These are phyloP conservation scores for Vespertilio murinus DNA, from an alignment of 2,797 vertebrate genomes.

Conservation along the genomic window DNA sequence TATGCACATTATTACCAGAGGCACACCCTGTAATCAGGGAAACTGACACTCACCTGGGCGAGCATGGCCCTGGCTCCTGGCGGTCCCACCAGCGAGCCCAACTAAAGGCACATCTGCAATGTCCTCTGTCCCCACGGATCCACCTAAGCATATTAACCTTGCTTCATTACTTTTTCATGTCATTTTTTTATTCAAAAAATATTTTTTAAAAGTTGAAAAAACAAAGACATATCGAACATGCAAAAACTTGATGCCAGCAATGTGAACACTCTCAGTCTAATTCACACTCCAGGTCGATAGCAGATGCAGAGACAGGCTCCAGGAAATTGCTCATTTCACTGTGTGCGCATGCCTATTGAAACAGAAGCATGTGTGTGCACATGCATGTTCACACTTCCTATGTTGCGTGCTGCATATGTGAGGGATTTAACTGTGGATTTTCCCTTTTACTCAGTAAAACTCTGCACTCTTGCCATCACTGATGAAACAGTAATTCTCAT, in stretches of 20 bases:
- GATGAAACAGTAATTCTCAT: not conserved
- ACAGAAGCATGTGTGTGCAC: not conserved
- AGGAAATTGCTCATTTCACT: too few relatives aligned
- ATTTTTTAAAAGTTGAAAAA: constrained; percentile 84
- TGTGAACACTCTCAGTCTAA: constrained; percentile 93
- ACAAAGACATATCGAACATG: constrained; percentile 90
- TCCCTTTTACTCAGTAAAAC: constrained; percentile 85
- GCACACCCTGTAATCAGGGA: constrained; percentile 81
- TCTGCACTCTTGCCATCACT: not conserved
- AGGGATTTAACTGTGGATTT: constrained; percentile 82
- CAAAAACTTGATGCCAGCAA: constrained; percentile 99
- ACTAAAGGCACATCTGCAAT: constrained; percentile 68
- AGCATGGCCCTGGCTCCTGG: constrained; percentile 13
- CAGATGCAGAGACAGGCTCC: constrained; percentile 83
- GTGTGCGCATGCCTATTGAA: too few relatives aligned
- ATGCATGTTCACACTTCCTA: not conserved
- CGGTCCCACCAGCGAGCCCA: constrained; percentile 54
- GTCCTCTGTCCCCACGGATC: constrained; percentile 82
- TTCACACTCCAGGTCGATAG: constrained; percentile 88
- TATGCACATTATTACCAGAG: constrained; percentile 88
- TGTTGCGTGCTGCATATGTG: constrained; percentile 50
- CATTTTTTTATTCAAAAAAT: constrained; percentile 84
- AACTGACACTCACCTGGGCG: constrained; percentile 55
- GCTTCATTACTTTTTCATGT: constrained; percentile 86
- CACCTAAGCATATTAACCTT: constrained; percentile 91